These are phyloP conservation scores for Nibea albiflora DNA, from an alignment of 2,113 vertebrate species.

Conservation along the genomic window DNA sequence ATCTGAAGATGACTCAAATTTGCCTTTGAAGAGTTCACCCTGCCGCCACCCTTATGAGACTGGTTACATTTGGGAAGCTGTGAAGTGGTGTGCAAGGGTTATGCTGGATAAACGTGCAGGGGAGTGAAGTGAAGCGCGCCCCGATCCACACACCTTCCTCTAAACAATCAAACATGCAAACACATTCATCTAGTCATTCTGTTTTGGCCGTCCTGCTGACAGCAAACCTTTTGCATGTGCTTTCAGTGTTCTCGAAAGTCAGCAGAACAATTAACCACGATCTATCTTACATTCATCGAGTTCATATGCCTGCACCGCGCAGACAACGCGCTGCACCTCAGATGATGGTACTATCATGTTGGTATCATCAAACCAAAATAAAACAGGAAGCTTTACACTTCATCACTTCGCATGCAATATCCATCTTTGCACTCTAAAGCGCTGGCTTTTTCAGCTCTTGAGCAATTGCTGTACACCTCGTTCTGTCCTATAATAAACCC, in stretches of 20 bases:
- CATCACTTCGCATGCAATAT: neutral
- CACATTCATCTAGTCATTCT: neutral
- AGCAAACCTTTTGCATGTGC: slow-evolving; percentile 1
- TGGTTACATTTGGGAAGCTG: neutral
- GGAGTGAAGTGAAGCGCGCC: neutral
- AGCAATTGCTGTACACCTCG: neutral
- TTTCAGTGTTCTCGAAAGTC: slow-evolving; percentile 14
- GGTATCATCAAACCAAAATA: neutral
- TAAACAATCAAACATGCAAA: neutral
- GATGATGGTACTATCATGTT: neutral
- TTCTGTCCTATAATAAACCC: neutral
- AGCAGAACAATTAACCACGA: slow-evolving; percentile 52
- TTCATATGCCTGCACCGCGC: neutral
- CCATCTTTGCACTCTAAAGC: neutral
- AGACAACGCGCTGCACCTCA: no score
- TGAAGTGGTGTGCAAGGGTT: neutral
- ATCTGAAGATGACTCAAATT: neutral
- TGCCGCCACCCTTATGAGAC: neutral
- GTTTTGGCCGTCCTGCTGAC: neutral
- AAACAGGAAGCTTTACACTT: slow-evolving; percentile 39
- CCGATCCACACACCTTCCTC: neutral
- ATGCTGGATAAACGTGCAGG: neutral
- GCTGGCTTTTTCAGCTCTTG: neutral
- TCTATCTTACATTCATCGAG: slow-evolving; percentile 36
- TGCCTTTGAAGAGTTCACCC: neutral